Evolutionary conservation across 2,797 vertebrate genomes (phyloP), one percentile per base, ranked within the genome.

Genomic region (Prunella strophiata): DNA sequence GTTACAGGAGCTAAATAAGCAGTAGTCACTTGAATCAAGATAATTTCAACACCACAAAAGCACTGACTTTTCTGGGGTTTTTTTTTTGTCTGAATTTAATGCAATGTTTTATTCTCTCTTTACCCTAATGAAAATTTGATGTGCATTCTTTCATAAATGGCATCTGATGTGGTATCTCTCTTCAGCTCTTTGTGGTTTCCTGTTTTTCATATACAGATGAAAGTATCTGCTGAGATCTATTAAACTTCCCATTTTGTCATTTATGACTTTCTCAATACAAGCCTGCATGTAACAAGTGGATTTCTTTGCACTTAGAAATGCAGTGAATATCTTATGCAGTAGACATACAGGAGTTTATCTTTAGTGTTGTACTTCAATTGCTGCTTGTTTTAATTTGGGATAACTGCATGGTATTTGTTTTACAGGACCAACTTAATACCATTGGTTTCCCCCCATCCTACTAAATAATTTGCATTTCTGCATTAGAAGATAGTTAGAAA

Each of bases 161-260:
- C 86, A 70, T 97, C 97, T 97, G 96, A 97, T 98, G 97, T 97
- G 97, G 97, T 97, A 77, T 97, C 54, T 97, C 76, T 96, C 86
- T 97, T 96, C 74, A 88, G 83, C 89, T 96, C 84, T 96, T 94
- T 98, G 97, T 97, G 98, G 98, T 98, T 98, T 98, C 98, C 98
- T 98, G 98, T 98, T 98, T 97, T 98, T 97, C 96, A 30, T 94
- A 97, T 82, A 57, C 88, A 97, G 92, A 97, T 88, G 94, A 97
- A 95, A 95, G 71, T 75, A 92, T 95, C 93, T 97, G 82, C 92
- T 96, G 91, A 94, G 90, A 75, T 91, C 87, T 96, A 96, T 96
- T 96, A 80, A 92, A 78, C 32, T 47, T 96, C 62, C 12, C 80
- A 91, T 96, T 92, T 94, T 88, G 63, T 95, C 79, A 70, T 91